phyloP scores from a whole-genome alignment of 2,797 vertebrate species.

The Pterois miles region DNA sequence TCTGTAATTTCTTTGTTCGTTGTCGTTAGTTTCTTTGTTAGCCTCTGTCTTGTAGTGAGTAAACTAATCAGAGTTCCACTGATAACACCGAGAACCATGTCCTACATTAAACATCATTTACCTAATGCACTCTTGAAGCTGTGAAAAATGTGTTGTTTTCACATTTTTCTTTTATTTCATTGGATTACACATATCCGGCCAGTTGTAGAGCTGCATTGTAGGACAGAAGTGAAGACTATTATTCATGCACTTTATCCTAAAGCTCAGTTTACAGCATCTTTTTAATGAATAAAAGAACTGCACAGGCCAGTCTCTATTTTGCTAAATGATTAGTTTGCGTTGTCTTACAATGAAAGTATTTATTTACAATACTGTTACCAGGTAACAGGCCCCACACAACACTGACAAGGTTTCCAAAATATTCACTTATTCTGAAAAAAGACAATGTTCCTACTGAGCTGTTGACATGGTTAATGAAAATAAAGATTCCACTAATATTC shows the following conservation, averaged over 20 bases:
- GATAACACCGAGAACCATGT: slow-evolving; percentile 2
- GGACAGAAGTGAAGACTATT: neutral
- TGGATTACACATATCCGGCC: neutral
- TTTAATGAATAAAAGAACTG: too few species aligned
- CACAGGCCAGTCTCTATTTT: neutral
- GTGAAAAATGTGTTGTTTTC: neutral
- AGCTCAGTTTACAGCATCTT: neutral
- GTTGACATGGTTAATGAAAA: neutral
- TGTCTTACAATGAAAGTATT: neutral
- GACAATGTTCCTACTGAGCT: neutral
- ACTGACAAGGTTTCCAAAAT: neutral
- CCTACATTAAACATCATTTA: neutral
- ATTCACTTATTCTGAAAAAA: neutral
- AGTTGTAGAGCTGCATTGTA: neutral
- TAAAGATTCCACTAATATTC: neutral
- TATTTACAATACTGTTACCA: neutral
- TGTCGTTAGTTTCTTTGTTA: too few species aligned
- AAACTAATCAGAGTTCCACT: slow-evolving; percentile 31
- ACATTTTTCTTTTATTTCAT: neutral
- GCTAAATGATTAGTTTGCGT: neutral
- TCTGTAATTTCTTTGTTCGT: neutral
- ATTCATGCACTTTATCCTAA: neutral
- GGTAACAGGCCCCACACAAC: neutral
- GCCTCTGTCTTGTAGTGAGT: slow-evolving; percentile 9
- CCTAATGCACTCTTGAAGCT: neutral